Evolutionary conservation across 2,888 invertebrate genomes (phyloP), one percentile per base, ranked within the genome.

Genomic region (Hecatera dysodea): DNA sequence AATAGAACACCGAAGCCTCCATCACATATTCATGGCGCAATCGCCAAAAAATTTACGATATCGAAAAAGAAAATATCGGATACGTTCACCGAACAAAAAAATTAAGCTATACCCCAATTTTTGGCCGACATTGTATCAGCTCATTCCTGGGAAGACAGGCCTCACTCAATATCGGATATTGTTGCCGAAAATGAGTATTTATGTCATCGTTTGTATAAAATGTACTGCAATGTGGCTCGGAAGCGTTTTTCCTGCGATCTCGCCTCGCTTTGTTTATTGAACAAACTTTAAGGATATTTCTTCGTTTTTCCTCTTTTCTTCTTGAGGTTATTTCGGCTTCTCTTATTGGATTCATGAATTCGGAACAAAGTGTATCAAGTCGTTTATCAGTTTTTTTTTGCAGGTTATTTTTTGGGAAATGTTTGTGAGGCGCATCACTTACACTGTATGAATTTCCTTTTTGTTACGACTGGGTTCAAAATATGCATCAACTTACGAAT

Each of bases 101-200:
- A 85, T 85, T 86, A 85, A 85, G 86, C 75, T 84, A 81, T 81
- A 78, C 75, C 78, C 83, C 70, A 83, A 86, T 87, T 83, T 74
- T 65, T 74, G 75, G 78, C 88, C 85, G 53, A 83, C 84, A 89
- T 85, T 90, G 89, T 88, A 90, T 75, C 78, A 84, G 82, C 84
- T 86, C 89, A 85, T 84, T 80, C 80, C 86, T 87, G 82, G 90
- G 89, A 89, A 94, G 95, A 95, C 95, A 95, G 94, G 93, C 93
- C 94, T 95, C 95, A 95, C 94, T 95, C 95, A 95, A 95, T 95
- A 95, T 95, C 95, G 94, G 94, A 95, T 94, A 95, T 95, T 95
- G 95, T 95, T 95, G 94, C 93, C 92, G 91, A 93, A 95, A 95
- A 95, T 95, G 94, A 95, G 94, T 95, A 95, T 95, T 95, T 95